Conservation (phyloP, 2,888 invertebrate species). For the Liposcelis brunnea region DNA sequence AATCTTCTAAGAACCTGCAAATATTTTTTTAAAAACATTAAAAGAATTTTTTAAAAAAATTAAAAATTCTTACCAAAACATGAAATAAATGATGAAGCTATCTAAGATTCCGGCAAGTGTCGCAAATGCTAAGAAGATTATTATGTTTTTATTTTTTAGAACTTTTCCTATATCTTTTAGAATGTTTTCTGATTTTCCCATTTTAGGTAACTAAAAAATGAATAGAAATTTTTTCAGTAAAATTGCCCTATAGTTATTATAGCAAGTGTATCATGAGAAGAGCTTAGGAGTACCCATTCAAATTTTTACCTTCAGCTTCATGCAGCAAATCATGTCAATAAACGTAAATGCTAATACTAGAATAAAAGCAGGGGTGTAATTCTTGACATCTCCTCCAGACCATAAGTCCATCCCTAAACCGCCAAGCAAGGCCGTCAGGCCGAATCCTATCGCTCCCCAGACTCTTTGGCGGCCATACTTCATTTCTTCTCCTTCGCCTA, state of each 20-base stretch:
- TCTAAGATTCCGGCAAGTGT: conserved; percentile 60
- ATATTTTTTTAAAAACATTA: conserved; percentile 8
- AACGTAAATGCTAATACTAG: conserved; percentile 44
- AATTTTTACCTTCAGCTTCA: conserved; percentile 35
- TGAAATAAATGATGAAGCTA: conserved; percentile 62
- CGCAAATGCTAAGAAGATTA: conserved; percentile 53
- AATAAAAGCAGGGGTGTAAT: conserved; percentile 55
- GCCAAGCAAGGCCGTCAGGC: conserved; percentile 48
- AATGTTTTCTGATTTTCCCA: conserved; percentile 49
- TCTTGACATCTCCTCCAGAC: conserved; percentile 38
- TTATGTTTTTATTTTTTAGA: conserved; percentile 42
- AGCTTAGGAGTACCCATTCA: no score
- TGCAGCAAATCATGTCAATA: conserved; percentile 49
- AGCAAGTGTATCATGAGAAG: no score
- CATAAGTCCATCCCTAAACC: conserved; percentile 51
- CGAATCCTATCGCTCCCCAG: conserved; percentile 71
- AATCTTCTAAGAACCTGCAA: conserved; percentile 56
- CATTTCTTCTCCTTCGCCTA: conserved; percentile 47
- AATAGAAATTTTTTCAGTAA: conserved; percentile 12
- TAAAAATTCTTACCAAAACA: conserved; percentile 47
- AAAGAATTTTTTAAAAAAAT: no score
- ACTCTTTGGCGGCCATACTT: conserved; percentile 63
- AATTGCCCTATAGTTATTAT: background rate
- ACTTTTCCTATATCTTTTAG: conserved; percentile 45
- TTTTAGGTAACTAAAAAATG: conserved; percentile 43